Percentiles rank a stretch among this genome's conserved stretches.
Conservation (phyloP, 2,888 invertebrate species). For the Sinotaia quadrata region DNA sequence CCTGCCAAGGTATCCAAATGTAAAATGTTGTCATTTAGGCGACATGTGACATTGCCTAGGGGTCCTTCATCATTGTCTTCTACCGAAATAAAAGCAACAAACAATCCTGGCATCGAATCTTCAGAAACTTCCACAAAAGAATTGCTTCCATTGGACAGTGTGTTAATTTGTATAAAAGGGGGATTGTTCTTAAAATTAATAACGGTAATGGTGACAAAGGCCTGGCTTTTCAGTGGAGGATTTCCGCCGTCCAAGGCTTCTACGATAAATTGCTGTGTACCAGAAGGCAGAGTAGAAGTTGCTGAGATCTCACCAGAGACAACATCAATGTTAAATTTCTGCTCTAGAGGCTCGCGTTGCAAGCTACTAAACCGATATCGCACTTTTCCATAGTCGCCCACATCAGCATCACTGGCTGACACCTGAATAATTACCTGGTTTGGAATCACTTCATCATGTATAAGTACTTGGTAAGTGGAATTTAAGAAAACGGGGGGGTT, state of each 20-base stretch:
- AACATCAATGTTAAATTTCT: constrained; percentile 49
- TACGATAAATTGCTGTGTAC: constrained; percentile 46
- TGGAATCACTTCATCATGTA: constrained; percentile 43
- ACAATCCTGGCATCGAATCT: constrained; percentile 14
- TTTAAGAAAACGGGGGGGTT: constrained; percentile 55
- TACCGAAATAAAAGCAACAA: constrained; percentile 20
- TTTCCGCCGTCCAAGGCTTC: constrained; percentile 53
- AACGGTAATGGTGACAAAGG: constrained; percentile 29
- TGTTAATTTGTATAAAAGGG: constrained; percentile 26
- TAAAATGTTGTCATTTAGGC: constrained; percentile 23
- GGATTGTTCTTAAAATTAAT: constrained; percentile 35
- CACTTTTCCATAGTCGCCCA: constrained; percentile 50
- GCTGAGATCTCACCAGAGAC: constrained; percentile 54
- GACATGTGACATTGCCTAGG: constrained; percentile 18
- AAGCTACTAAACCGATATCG: constrained; percentile 47
- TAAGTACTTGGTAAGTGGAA: constrained; percentile 50
- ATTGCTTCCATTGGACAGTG: constrained; percentile 28
- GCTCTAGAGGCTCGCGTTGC: constrained; percentile 34
- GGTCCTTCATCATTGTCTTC: constrained; percentile 29
- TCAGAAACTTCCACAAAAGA: constrained; percentile 28
- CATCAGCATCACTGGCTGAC: constrained; percentile 76
- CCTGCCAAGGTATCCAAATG: constrained; percentile 24
- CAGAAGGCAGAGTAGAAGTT: background rate
- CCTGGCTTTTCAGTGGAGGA: constrained; percentile 33
- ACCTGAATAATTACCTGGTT: constrained; percentile 73